Base-by-base conservation (phyloP, 2,888 invertebrate genomes). In the Thecocarcelia acutangulata region DNA sequence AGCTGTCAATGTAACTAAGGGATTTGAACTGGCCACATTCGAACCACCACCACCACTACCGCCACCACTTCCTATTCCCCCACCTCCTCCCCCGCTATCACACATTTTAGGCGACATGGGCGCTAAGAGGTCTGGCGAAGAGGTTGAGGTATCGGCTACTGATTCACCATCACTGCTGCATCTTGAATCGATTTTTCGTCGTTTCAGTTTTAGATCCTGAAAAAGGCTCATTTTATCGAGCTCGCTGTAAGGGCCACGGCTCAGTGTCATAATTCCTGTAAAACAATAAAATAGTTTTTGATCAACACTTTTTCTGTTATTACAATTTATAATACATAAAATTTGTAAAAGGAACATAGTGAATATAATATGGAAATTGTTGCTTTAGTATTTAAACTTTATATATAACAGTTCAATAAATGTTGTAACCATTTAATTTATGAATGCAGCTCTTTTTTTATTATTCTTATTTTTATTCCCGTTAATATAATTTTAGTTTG, bases 161-260 rank as follows among this genome's bases (percentile, higher is more conserved):
- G 96, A 97, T 93, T 97, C 97, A 94, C 97, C 97, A 95, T 97
- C 97, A 92, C 97, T 97, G 92, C 97, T 97, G 93, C 97, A 96
- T 93, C 97, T 94, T 92, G 97, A 97, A 93, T 97, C 97, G 92
- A 97, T 96, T 94, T 98, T 97, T 93, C 97, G 96, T 93, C 97
- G 95, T 94, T 98, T 98, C 92, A 98, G 93, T 94, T 98, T 98
- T 93, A 97, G 95, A 94, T 97, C 97, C 95, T 97, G 97, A 94
- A 97, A 97, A 93, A 97, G 96, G 96, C 97, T 97, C 97, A 97
- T 97, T 93, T 96, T 97, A 96, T 96, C 96, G 94, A 96, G 96
- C 95, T 97, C 96, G 93, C 90, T 91, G 94, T 96, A 97, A 94
- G 96, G 96, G 94, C 96, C 95, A 94, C 96, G 96, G 95, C 96